Conservation (phyloP, 1,140 invertebrate species). For the Hormaphis cornu region DNA sequence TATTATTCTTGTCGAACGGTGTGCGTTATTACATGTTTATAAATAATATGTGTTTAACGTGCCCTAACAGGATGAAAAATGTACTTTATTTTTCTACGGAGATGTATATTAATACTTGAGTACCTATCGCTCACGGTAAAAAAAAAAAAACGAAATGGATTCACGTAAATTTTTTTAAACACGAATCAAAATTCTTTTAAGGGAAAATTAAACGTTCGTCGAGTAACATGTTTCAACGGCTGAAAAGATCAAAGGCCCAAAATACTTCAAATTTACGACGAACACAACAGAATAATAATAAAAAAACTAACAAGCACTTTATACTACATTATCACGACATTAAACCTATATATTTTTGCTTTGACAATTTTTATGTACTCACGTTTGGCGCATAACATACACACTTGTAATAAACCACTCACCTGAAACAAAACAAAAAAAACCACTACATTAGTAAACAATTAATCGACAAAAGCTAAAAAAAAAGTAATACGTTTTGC, state of each 20-base stretch:
- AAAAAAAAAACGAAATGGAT: too few relatives aligned
- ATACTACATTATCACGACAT: background rate
- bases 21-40: background rate
- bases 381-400: background rate
- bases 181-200: too few relatives aligned
- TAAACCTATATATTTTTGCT: too few relatives aligned
- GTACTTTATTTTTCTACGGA: too few relatives aligned
- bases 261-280: background rate
- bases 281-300: background rate
- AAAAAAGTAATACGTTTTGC: background rate
- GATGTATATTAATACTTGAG: too few relatives aligned
- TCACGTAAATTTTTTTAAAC: too few relatives aligned
- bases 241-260: background rate
- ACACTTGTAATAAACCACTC: background rate
- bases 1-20: background rate
- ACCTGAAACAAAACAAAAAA: constrained; percentile 20
- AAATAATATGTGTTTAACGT: background rate
- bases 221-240: too few relatives aligned
- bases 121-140: too few relatives aligned
- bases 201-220: too few relatives aligned
- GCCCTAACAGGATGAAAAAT: too few relatives aligned
- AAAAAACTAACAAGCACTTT: too few relatives aligned
- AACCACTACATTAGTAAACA: background rate
- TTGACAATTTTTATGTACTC: background rate
- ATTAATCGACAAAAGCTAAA: background rate